Conservation (phyloP, 2,113 vertebrate species). For the Semicossyphus pulcher region DNA sequence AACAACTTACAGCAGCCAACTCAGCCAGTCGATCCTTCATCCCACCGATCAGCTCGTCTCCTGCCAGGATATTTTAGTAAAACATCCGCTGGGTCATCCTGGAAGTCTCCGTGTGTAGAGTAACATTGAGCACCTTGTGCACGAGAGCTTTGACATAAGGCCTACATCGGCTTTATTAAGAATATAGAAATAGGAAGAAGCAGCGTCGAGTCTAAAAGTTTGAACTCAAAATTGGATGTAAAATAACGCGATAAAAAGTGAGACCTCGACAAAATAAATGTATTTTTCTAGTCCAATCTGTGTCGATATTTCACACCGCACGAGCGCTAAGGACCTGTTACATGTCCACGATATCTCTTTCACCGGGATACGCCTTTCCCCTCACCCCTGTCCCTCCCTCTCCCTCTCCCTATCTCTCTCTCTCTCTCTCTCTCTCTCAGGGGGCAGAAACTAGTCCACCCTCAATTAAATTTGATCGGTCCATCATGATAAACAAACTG, state of each 20-base stretch:
- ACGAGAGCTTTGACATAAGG: background rate
- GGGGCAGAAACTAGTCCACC: background rate
- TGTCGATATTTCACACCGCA: background rate
- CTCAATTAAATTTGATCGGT: background rate
- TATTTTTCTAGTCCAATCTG: background rate
- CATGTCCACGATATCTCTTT: slow-evolving; percentile 10
- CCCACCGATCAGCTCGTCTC: slow-evolving; percentile 51
- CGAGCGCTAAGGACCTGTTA: background rate
- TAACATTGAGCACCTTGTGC: background rate
- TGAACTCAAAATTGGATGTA: background rate
- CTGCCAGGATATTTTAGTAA: slow-evolving; percentile 3
- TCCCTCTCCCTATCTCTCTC: slow-evolving; percentile 21
- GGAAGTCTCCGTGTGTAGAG: slow-evolving; percentile 23
- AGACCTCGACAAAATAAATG: background rate
- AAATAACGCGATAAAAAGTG: background rate
- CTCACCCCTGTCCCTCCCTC: slow-evolving; percentile 2
- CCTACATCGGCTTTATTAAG: background rate
- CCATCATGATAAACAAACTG: background rate
- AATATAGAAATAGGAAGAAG: background rate
- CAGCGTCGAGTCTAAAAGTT: slow-evolving; percentile 3
- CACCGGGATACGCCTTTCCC: slow-evolving; percentile 47
- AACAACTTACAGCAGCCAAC: slow-evolving; percentile 84
- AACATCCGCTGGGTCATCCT: slow-evolving; percentile 18
- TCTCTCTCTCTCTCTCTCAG: background rate
- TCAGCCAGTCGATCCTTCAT: slow-evolving; percentile 94